Base-by-base conservation (phyloP, 1,140 invertebrate species). In the Muscidifurax raptorellus region DNA sequence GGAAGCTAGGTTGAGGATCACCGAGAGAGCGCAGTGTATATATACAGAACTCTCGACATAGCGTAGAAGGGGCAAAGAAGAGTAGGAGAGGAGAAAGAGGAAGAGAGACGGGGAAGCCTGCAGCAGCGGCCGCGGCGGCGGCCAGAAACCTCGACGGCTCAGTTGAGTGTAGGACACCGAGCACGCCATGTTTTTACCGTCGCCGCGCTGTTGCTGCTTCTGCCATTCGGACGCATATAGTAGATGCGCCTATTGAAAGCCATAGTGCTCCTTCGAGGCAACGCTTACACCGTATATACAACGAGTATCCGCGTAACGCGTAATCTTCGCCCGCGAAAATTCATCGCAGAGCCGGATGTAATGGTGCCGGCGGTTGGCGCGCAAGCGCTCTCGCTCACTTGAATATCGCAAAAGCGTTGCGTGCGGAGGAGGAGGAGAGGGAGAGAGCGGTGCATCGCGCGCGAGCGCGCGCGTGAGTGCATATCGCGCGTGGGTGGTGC, bases 151-250 rank as follows among this genome's bases (percentile, higher is more conserved):
- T 81, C 66, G 66, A 15, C 36, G 40, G 78, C 76, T 79, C 81
- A 80, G 87, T 82, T 82, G 80, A 82, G 82, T 66, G 66, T 83
- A 83, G 87, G 88, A 32, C 66, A 66, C 77, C 89, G 88, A 88
- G 87, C 80, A 40, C 80, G 32, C 52, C 77, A 83, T 87, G 85
- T 89, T 88, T 85, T 87, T 87, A 52, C n/a, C 36, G 12, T 40
- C 72, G 25, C 44, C 59, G 15, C 36, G 80, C 18, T 7, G 52
- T 22, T 7, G 15, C 22, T 13, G 18, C 15, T 59, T 18, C 18
- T 59, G 18, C 52, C 18, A 59, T 2, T 18, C 22, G 18, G 15
- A n/a, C 6, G 6, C 52, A 4, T 59, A 59, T 59, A 59, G 18
- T 59, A 18, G 52, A 22, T 22, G 15, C 52, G 5, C 15, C 22